Conservation (phyloP, 2,888 invertebrate species). For the Morpho deidamia region DNA sequence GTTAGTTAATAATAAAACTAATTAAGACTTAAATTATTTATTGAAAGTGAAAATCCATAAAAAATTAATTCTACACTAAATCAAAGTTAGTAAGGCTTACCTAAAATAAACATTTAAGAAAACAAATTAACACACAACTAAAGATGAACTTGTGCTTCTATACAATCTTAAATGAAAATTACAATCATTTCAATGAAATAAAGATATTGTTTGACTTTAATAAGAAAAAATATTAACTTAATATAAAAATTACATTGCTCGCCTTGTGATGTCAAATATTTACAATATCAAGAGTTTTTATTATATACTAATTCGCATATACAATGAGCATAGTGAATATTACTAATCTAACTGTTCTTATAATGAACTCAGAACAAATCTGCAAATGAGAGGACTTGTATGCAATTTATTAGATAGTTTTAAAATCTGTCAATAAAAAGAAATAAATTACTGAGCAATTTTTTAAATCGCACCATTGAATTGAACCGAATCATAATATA, state of each 20-base stretch:
- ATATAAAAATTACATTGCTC: slow-evolving; percentile 21
- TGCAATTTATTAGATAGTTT: no score
- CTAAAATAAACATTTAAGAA: slow-evolving; percentile 49
- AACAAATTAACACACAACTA: slow-evolving; percentile 40
- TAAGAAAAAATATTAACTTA: no score
- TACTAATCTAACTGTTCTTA: no score
- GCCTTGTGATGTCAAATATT: slow-evolving; percentile 63
- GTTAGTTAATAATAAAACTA: background rate
- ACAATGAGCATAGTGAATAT: no score
- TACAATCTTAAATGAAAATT: background rate
- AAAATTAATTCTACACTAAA: slow-evolving; percentile 54
- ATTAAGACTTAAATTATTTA: slow-evolving; percentile 56
- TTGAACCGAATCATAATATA: no score
- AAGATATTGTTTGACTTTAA: no score
- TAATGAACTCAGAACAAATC: no score
- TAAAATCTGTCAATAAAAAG: no score
- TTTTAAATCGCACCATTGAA: no score
- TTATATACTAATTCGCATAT: background rate
- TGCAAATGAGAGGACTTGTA: no score
- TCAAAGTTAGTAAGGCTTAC: slow-evolving; percentile 52
- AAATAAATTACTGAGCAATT: no score
- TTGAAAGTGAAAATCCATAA: slow-evolving; percentile 71
- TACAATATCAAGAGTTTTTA: slow-evolving; percentile 38
- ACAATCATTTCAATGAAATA: no score
- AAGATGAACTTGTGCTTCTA: slow-evolving; percentile 24